Conservation (phyloP, 2,888 invertebrate species). For the Dendrolimus houi region DNA sequence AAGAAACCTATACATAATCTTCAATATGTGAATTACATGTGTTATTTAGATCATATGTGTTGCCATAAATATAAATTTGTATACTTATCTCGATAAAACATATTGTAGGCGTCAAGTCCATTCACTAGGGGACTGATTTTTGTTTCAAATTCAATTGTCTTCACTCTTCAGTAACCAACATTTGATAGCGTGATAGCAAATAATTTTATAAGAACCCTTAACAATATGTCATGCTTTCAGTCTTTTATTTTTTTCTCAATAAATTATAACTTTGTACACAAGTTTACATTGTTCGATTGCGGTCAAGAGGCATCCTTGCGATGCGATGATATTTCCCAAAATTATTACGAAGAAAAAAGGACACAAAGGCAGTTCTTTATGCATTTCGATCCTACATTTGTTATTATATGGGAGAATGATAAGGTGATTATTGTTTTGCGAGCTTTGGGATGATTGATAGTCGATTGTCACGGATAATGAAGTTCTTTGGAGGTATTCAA, state of each 20-base stretch:
- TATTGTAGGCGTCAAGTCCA: no score
- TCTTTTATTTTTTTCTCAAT: slow-evolving; percentile 65
- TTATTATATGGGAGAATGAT: slow-evolving; percentile 73
- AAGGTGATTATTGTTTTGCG: slow-evolving; percentile 76
- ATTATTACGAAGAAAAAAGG: slow-evolving; percentile 50
- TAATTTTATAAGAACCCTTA: slow-evolving; percentile 71
- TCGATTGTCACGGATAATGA: slow-evolving; percentile 67
- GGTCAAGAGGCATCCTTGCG: slow-evolving; percentile 40
- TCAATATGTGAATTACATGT: no score
- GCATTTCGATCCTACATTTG: slow-evolving; percentile 65
- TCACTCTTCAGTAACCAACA: slow-evolving; percentile 56
- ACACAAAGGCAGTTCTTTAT: slow-evolving; percentile 66
- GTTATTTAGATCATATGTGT: no score
- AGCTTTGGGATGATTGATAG: slow-evolving; percentile 63
- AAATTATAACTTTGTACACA: slow-evolving; percentile 68
- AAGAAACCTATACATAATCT: no score
- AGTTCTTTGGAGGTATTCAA: slow-evolving; percentile 50
- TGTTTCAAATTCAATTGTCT: slow-evolving; percentile 48
- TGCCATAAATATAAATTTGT: no score
- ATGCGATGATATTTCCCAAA: slow-evolving; percentile 62
- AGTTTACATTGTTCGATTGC: slow-evolving; percentile 70
- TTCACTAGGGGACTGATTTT: slow-evolving; percentile 23
- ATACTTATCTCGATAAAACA: no score
- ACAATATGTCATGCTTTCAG: slow-evolving; percentile 67
- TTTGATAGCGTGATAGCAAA: slow-evolving; percentile 71